Evolutionary conservation across 2,888 invertebrate species (phyloP).

Genomic region (Matsumyia berberina): DNA sequence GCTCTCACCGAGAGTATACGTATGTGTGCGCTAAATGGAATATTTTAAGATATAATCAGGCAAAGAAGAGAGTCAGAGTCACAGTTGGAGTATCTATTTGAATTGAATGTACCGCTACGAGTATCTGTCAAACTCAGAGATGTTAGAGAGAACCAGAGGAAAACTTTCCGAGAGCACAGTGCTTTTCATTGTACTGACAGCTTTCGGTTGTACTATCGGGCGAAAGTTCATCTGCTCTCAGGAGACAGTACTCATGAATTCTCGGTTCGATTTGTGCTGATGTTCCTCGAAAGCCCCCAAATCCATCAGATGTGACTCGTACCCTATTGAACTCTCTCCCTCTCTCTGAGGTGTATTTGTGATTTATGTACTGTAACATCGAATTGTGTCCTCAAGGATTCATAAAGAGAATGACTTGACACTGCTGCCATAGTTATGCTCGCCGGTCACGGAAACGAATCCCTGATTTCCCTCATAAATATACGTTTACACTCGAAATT

Average conservation of each 20-base stretch:
- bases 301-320: too few species aligned
- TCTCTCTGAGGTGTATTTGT: neutral
- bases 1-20: constrained; percentile 41
- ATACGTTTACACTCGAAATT: too few species aligned
- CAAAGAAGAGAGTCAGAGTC: constrained; percentile 44
- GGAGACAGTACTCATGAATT: constrained; percentile 5
- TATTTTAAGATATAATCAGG: constrained; percentile 56
- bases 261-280: constrained; percentile 4
- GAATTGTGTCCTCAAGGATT: neutral
- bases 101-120: constrained; percentile 16
- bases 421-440: neutral
- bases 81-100: constrained; percentile 28
- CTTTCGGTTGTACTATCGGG: constrained; percentile 46
- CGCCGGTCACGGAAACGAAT: too few species aligned
- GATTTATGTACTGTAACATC: constrained; percentile 9
- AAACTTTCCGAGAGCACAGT: constrained; percentile 38
- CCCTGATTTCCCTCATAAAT: too few species aligned
- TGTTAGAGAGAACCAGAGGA: constrained; percentile 22
- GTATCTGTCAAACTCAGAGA: neutral
- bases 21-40: constrained; percentile 28
- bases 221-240: constrained; percentile 47
- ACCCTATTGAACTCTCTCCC: neutral
- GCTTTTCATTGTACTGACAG: constrained; percentile 7
- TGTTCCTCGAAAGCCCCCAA: constrained; percentile 2
- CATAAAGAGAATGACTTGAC: neutral